Percentiles rank a stretch among this genome's conserved stretches.
Evolutionary conservation across 2,113 vertebrate species (phyloP).

Genomic region (Hystrix cristata): DNA sequence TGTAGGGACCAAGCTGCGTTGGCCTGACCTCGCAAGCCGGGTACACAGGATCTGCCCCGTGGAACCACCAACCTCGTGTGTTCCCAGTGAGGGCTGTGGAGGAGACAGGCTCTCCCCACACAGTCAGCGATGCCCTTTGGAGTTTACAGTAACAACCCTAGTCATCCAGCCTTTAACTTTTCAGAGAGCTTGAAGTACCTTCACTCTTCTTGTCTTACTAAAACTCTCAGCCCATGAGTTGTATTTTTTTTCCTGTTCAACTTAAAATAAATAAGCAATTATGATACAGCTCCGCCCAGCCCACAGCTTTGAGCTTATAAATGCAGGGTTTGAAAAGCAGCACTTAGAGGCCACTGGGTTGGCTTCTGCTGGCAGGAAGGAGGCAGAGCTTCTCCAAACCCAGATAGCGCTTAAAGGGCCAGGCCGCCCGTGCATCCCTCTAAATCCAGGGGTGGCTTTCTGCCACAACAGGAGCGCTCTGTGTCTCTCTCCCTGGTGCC

Average conservation of each 20-base stretch:
- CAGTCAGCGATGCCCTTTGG: conserved; percentile 52
- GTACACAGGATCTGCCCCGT: neutral
- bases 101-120: conserved; percentile 7
- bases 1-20: neutral
- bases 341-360: neutral
- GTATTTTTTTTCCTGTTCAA: neutral
- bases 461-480: neutral
- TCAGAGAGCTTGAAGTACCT: conserved; percentile 51
- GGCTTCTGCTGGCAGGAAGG: conserved; percentile 16
- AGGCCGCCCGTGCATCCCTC: accelerated
- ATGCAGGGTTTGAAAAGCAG: neutral
- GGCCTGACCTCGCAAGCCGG: neutral
- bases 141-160: conserved; percentile 62
- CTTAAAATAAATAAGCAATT: conserved; percentile 64
- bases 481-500: neutral
- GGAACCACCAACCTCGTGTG: neutral
- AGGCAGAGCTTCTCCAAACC: neutral
- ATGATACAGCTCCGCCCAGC: neutral
- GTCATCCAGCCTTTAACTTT: conserved; percentile 47
- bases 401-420: conserved; percentile 57
- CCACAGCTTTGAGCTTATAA: conserved; percentile 42
- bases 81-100: neutral
- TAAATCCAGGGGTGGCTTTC: neutral
- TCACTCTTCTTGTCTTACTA: conserved; percentile 49
- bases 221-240: neutral